Evolutionary conservation across 1,140 invertebrate species (phyloP).

Genomic region (Elysia chlorotica): DNA sequence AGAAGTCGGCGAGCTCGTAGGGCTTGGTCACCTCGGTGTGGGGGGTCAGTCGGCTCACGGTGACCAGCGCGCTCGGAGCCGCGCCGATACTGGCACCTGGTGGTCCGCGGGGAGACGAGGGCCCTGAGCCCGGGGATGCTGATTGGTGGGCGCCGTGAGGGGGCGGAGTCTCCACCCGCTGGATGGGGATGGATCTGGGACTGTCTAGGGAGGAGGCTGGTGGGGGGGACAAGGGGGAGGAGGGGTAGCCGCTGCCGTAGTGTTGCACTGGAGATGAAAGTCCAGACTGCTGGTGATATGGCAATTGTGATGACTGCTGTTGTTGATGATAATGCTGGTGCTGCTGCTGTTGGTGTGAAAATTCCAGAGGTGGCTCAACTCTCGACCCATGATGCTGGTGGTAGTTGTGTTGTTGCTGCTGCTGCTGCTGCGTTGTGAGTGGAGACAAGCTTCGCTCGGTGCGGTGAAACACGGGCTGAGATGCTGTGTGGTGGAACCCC

Average conservation of each 20-base stretch:
- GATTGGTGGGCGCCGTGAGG: neutral
- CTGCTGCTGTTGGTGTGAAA: neutral
- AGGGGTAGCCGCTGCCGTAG: neutral
- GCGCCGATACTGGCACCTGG: slow-evolving; percentile 9
- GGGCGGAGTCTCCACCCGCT: slow-evolving; percentile 2
- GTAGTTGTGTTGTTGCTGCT: slow-evolving; percentile 4
- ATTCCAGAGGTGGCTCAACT: neutral
- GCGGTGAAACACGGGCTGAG: slow-evolving; percentile 11
- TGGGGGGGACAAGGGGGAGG: neutral
- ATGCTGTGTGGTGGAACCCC: slow-evolving; percentile 12
- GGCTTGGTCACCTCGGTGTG: slow-evolving; percentile 93
- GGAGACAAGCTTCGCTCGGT: slow-evolving; percentile 28
- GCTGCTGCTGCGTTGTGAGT: slow-evolving; percentile 23
- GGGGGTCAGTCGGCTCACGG: slow-evolving; percentile 42
- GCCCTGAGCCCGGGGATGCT: slow-evolving; percentile 1
- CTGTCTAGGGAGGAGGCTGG: neutral
- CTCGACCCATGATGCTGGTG: neutral
- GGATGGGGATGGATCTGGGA: slow-evolving; percentile 8
- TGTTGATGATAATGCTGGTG: neutral
- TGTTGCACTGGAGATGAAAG: neutral
- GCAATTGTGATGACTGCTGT: neutral
- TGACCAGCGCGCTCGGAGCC: slow-evolving; percentile 39
- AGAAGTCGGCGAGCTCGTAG: slow-evolving; percentile 96
- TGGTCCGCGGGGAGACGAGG: slow-evolving; percentile 19
- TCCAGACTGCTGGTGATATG: neutral